Evolutionary conservation across 2,113 vertebrate species (phyloP).

Genomic region (Setophaga petechia): DNA sequence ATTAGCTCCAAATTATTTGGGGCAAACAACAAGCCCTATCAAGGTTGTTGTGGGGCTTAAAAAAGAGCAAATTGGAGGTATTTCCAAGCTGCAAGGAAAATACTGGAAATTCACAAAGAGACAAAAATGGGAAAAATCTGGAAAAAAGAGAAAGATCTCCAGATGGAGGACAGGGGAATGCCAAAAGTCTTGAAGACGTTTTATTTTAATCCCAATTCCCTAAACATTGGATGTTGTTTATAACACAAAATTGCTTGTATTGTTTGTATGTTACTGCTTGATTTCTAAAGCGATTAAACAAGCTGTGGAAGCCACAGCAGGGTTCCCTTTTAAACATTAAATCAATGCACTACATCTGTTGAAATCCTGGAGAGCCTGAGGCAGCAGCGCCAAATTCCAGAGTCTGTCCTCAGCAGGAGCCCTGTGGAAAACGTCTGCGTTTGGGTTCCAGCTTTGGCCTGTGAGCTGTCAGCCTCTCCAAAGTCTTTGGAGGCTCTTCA

Average conservation of each 20-base stretch:
- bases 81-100: neutral
- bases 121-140: conserved; percentile 24
- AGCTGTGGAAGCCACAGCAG: conserved; percentile 67
- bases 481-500: conserved; percentile 26
- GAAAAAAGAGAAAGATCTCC: conserved; percentile 19
- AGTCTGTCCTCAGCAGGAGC: conserved; percentile 45
- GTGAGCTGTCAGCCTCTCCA: neutral
- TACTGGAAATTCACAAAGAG: neutral
- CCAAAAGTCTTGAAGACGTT: conserved; percentile 47
- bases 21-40: neutral
- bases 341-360: conserved; percentile 66
- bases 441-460: conserved; percentile 43
- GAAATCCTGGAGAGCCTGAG: conserved; percentile 60
- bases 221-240: conserved; percentile 66
- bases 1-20: neutral
- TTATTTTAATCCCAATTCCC: conserved; percentile 64
- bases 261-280: conserved; percentile 62
- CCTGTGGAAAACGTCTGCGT: neutral
- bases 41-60: neutral
- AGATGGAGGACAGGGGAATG: conserved; percentile 52
- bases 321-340: conserved; percentile 58
- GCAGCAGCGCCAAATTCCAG: conserved; percentile 60
- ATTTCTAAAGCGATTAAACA: conserved; percentile 58
- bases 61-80: neutral
- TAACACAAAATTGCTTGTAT: conserved; percentile 59